Evolutionary conservation across 2,888 invertebrate species (phyloP).

Genomic region (Autographa gamma): DNA sequence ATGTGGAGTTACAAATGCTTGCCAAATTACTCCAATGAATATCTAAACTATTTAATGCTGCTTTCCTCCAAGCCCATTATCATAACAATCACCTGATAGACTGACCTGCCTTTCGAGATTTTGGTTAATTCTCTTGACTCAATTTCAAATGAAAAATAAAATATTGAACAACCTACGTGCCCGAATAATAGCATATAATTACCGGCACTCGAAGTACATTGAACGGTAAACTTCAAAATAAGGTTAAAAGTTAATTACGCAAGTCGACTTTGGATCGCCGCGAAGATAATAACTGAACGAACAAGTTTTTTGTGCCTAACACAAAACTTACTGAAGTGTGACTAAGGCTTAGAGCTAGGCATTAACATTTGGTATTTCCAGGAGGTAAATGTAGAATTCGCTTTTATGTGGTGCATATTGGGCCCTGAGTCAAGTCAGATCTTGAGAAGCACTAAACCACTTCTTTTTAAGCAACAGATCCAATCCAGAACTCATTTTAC

Average conservation of each 20-base stretch:
- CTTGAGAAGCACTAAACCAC: too few relatives aligned
- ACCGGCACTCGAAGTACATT: conserved; percentile 11
- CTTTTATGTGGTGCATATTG: too few relatives aligned
- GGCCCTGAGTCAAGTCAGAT: too few relatives aligned
- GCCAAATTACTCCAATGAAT: background rate
- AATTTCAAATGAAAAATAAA: background rate
- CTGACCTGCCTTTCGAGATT: background rate
- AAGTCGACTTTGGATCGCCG: conserved; percentile 17
- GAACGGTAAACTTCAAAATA: conserved; percentile 32
- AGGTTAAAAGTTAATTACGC: conserved; percentile 25
- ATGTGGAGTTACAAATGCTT: conserved; percentile 34
- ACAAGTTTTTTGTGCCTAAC: conserved; percentile 13
- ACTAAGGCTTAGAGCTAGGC: background rate
- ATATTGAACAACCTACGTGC: background rate
- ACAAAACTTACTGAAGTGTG: conserved; percentile 1
- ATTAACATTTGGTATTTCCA: background rate
- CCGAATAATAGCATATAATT: conserved; percentile 9
- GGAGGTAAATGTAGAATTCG: background rate
- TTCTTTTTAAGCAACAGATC: too few relatives aligned
- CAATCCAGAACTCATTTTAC: too few relatives aligned
- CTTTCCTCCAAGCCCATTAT: background rate
- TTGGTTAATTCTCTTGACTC: background rate
- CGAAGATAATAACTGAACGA: conserved; percentile 17
- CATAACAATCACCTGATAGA: conserved; percentile 16
- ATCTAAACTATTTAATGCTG: background rate